phyloP scores from a whole-genome alignment of 1,140 invertebrate species.

The Drosophila ironensis region DNA sequence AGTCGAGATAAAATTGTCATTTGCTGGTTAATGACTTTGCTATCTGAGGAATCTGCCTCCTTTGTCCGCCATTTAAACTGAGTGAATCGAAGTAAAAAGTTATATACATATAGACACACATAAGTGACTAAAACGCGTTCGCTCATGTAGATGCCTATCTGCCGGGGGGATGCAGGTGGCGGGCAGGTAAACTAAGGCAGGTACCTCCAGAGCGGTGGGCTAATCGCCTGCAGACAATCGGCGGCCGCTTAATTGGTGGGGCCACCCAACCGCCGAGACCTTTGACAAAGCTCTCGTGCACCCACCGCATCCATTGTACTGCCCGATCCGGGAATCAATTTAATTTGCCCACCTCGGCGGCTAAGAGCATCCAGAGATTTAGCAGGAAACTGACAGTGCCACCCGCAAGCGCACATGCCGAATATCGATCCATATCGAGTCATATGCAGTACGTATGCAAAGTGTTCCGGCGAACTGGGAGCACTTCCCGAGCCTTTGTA shows the following conservation, averaged over 20 bases:
- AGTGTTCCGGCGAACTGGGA: conserved; percentile 28
- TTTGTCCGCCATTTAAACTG: conserved; percentile 39
- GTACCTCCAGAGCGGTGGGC: background rate
- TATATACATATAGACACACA: conserved; percentile 45
- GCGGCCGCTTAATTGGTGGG: conserved; percentile 27
- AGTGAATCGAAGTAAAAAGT: conserved; percentile 23
- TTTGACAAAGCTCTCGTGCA: conserved; percentile 17
- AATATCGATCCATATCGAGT: conserved; percentile 40
- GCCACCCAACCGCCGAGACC: conserved; percentile 17
- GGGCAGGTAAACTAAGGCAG: background rate
- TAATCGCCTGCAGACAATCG: conserved; percentile 45
- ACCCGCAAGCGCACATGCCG: conserved; percentile 21
- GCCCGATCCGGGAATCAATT: background rate
- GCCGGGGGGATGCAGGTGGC: background rate
- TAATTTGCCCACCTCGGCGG: conserved; percentile 3
- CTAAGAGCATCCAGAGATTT: background rate
- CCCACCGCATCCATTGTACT: conserved; percentile 29
- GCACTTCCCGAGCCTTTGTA: conserved; percentile 2
- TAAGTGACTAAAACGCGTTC: conserved; percentile 42
- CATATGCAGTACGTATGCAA: conserved; percentile 38
- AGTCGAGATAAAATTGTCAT: conserved; percentile 58
- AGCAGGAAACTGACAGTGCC: conserved; percentile 11
- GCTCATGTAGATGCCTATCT: conserved; percentile 41
- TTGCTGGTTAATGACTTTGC: conserved; percentile 39
- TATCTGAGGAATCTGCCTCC: conserved; percentile 51